Conservation (phyloP, 1,140 invertebrate species). For the Parapsyche elsis region DNA sequence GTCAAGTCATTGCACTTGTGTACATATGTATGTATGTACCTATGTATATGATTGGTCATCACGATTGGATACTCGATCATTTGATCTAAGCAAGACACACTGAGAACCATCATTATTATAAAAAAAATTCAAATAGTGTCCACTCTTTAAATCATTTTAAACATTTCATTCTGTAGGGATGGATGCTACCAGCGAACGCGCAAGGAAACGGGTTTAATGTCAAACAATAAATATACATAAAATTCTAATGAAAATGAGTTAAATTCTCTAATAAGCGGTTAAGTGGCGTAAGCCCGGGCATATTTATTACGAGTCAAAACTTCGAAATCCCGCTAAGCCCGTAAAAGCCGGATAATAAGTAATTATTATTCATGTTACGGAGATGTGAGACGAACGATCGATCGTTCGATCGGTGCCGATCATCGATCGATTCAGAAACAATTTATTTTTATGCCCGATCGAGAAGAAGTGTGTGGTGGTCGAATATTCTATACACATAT, state of each 20-base stretch:
- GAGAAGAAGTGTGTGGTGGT: background rate
- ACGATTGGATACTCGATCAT: too few species aligned
- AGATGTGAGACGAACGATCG: background rate
- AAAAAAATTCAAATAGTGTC: too few species aligned
- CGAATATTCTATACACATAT: background rate
- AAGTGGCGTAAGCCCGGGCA: background rate
- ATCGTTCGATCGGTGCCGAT: background rate
- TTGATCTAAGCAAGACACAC: too few species aligned
- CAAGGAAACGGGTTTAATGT: too few species aligned
- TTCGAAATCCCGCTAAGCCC: background rate
- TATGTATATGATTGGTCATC: background rate
- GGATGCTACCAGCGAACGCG: too few species aligned
- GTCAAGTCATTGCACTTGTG: background rate
- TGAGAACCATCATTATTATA: too few species aligned
- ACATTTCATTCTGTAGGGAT: too few species aligned
- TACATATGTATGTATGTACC: background rate
- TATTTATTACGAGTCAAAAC: background rate
- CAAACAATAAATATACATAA: background rate
- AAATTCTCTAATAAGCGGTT: background rate
- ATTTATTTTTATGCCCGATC: conserved; percentile 11
- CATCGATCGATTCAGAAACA: conserved; percentile 1
- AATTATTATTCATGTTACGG: conserved; percentile 5
- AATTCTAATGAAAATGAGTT: background rate
- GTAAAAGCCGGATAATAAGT: conserved; percentile 18
- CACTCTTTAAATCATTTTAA: too few species aligned